These are phyloP conservation scores for Drosophila quinaria DNA, from an alignment of 2,888 invertebrate species.

Conservation along the genomic window DNA sequence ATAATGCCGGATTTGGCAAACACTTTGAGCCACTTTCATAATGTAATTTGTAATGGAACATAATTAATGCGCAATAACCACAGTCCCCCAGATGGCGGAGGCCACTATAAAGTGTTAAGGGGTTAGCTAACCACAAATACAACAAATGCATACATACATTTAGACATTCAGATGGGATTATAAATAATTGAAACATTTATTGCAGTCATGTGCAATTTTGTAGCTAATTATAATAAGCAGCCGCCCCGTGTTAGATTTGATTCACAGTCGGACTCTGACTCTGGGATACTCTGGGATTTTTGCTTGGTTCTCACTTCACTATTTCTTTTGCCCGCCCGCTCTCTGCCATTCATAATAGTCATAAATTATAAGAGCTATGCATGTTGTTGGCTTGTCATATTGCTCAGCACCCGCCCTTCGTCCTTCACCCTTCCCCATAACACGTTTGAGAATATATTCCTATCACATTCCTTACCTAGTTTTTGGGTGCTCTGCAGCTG, in stretches of 20 bases:
- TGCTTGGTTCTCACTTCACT: constrained; percentile 10
- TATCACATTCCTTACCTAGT: constrained; percentile 44
- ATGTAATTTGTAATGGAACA: constrained; percentile 69
- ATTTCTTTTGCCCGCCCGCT: constrained; percentile 8
- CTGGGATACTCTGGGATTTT: constrained; percentile 8
- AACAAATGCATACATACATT: constrained; percentile 12
- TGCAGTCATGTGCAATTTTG: constrained; percentile 78
- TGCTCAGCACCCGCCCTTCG: constrained; percentile 1
- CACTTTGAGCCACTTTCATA: constrained; percentile 60
- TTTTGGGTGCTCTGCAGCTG: constrained; percentile 50
- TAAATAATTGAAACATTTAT: constrained; percentile 79
- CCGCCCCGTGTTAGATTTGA: constrained; percentile 29
- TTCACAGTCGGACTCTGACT: not conserved
- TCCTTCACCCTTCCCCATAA: not conserved
- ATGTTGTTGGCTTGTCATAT: constrained; percentile 33
- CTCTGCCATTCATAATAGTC: constrained; percentile 62
- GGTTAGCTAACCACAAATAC: constrained; percentile 40
- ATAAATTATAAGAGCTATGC: constrained; percentile 65
- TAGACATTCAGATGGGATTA: constrained; percentile 45
- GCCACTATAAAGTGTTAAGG: constrained; percentile 26
- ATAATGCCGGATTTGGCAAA: constrained; percentile 29
- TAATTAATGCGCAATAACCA: constrained; percentile 73
- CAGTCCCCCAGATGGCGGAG: constrained; percentile 18
- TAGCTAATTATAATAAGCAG: constrained; percentile 76
- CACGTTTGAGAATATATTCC: not conserved